phyloP scores from a whole-genome alignment of 2,113 vertebrate genomes.

The Atlantisia rogersi region DNA sequence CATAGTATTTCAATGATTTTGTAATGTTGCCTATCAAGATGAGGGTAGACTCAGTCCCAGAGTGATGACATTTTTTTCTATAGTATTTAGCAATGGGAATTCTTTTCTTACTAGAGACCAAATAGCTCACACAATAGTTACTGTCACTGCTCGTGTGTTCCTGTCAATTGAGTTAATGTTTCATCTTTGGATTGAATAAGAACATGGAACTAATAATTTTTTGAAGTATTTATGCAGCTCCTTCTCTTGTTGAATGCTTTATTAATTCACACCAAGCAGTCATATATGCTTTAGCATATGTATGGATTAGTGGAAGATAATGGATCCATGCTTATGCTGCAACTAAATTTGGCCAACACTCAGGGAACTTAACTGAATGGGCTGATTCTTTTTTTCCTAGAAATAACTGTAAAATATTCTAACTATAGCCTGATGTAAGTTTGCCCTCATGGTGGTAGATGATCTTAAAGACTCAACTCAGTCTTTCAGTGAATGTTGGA shows the following conservation, averaged over 20 bases:
- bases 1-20: neutral
- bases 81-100: neutral
- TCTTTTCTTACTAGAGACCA: neutral
- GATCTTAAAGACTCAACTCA: neutral
- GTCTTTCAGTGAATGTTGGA: neutral
- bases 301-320: neutral
- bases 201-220: neutral
- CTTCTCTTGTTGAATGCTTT: neutral
- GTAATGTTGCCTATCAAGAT: neutral
- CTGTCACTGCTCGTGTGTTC: neutral
- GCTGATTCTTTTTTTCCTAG: neutral
- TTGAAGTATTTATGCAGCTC: neutral
- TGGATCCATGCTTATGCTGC: neutral
- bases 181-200: neutral
- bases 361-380: neutral
- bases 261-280: neutral
- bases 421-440: neutral
- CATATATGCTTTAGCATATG: neutral
- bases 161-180: neutral
- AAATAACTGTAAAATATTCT: neutral
- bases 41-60: neutral
- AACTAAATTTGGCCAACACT: neutral
- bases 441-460: neutral
- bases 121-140: neutral
- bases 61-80: neutral